Percentiles rank a stretch among this genome's conserved stretches.
These are phyloP conservation scores for Bursaphelenchus mucronatus DNA, from an alignment of 1,140 invertebrate genomes.

Conservation along the genomic window DNA sequence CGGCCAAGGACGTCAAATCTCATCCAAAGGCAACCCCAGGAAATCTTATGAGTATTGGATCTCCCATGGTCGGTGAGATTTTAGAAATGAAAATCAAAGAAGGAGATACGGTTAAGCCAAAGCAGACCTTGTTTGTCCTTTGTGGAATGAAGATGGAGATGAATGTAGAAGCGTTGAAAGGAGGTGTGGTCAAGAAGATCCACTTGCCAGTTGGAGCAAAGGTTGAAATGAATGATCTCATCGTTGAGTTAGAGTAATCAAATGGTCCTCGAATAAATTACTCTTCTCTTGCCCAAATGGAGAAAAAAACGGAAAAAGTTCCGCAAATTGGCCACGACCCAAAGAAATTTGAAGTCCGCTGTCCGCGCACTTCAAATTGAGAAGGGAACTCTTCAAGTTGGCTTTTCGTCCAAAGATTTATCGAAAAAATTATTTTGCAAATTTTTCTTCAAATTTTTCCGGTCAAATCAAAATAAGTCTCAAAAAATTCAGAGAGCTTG, in stretches of 20 bases:
- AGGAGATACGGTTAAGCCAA: slow-evolving; percentile 61
- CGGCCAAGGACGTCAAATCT: slow-evolving; percentile 75
- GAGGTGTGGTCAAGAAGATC: slow-evolving; percentile 76
- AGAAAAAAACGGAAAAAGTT: too few species aligned
- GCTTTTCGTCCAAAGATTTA: too few species aligned
- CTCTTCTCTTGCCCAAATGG: too few species aligned
- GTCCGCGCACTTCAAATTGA: too few species aligned
- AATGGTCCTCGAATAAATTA: too few species aligned
- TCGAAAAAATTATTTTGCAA: too few species aligned
- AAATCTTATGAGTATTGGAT: slow-evolving; percentile 72
- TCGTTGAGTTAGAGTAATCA: slow-evolving; percentile 73
- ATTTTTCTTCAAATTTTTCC: too few species aligned
- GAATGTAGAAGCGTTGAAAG: slow-evolving; percentile 84
- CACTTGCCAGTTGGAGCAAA: slow-evolving; percentile 78
- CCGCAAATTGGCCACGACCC: too few species aligned
- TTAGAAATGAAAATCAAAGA: slow-evolving; percentile 71
- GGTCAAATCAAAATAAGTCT: too few species aligned
- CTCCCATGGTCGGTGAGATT: slow-evolving; percentile 84
- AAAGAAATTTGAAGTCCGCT: too few species aligned
- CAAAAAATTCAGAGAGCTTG: too few species aligned
- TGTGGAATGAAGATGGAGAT: slow-evolving; percentile 99
- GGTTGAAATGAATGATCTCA: slow-evolving; percentile 87
- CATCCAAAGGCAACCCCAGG: slow-evolving; percentile 1
- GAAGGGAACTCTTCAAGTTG: too few species aligned
- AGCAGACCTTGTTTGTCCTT: slow-evolving; percentile 77